Base-by-base conservation (phyloP, 2,113 vertebrate genomes). In the Lanius ludovicianus region DNA sequence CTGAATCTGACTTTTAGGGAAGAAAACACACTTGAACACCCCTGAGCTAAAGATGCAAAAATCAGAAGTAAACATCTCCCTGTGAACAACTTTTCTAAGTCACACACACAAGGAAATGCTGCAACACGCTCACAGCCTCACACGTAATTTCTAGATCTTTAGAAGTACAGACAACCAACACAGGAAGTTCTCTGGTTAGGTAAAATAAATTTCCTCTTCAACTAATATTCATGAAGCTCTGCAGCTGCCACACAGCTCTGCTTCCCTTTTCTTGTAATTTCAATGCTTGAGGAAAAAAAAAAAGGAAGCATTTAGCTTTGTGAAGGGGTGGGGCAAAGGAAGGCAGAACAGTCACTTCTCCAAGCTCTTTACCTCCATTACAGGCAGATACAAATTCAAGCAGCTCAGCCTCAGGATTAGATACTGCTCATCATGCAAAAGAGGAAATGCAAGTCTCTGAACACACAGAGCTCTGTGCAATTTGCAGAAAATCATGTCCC, bases 131-230 rank as follows among this genome's bases (percentile, higher is more conserved):
- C 44, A n/a, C 2, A 0, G 83, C 89, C 50, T 70, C 23, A 65
- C 60, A 91, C 18, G 35, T 70, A 47, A 88, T 79, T 83, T 76
- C 92, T 90, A 84, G 37, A 88, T 86, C 95, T 96, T 91, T 18
- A 96, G 69, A 93, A 88, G 77, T 17, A 96, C 84, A 88, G 95
- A 96, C 56, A 57, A 73, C 75, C 89, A 71, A 76, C 92, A 95
- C 97, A 98, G 98, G 98, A 98, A 98, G 95, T 33, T 47, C 76
- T 94, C 60, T 88, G 84, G 97, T 97, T 96, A 98, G 95, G 97
- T 95, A 97, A 98, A 98, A 89, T 59, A 94, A 85, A 96, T 98
- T 98, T 98, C 98, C 98, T 97, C 96, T 97, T 97, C 95, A 97
- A 96, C 94, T 92, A 96, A 94, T 90, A 95, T 80, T 97, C 96